phyloP scores from a whole-genome alignment of 2,797 vertebrate genomes.

The Mus caroli region DNA sequence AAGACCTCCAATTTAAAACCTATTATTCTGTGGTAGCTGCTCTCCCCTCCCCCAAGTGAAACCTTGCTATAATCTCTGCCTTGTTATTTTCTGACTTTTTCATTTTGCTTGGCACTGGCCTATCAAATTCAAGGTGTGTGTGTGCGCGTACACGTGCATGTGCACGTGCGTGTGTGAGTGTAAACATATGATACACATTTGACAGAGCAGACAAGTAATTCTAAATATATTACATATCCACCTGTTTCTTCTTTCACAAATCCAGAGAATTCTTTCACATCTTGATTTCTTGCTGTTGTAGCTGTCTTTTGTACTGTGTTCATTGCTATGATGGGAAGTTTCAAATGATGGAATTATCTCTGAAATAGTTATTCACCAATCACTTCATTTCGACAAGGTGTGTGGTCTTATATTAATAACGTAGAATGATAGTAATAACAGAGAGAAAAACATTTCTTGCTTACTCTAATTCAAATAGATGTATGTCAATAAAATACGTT shows the following conservation, averaged over 20 bases:
- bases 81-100: constrained; percentile 83
- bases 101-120: constrained; percentile 78
- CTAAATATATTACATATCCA: constrained; percentile 60
- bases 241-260: constrained; percentile 24
- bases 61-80: constrained; percentile 79
- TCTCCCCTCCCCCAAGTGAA: constrained; percentile 61
- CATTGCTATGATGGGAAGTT: not conserved
- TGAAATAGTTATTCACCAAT: constrained; percentile 20
- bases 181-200: constrained; percentile 27
- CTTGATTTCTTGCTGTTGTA: not conserved
- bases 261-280: not conserved
- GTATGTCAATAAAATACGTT: not conserved
- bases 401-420: not conserved
- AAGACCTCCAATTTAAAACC: constrained; percentile 89
- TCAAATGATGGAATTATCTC: constrained; percentile 37
- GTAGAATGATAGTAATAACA: not conserved
- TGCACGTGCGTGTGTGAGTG: not conserved
- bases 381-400: not conserved
- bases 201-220: constrained; percentile 50
- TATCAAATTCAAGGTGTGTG: not conserved
- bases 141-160: not conserved
- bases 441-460: not conserved
- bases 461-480: constrained; percentile 23
- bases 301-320: not conserved
- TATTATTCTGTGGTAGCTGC: constrained; percentile 83